Conservation (phyloP, 2,888 invertebrate species). For the Protophormia terraenovae region DNA sequence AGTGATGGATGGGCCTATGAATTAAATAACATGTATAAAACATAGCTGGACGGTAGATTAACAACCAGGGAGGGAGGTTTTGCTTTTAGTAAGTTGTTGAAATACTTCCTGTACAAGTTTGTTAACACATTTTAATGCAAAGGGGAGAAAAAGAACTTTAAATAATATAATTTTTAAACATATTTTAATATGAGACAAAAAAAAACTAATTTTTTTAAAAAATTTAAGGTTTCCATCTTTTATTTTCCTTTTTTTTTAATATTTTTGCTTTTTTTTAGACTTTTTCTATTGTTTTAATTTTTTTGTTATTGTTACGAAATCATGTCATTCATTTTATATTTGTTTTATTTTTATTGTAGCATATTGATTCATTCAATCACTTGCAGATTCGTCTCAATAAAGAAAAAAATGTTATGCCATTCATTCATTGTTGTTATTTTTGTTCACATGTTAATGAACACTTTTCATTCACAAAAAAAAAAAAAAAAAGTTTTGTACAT, state of each 20-base stretch:
- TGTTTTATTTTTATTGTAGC: constrained; percentile 23
- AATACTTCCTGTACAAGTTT: constrained; percentile 70
- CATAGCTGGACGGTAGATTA: not conserved
- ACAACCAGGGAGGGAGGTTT: constrained; percentile 23
- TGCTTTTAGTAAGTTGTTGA: constrained; percentile 46
- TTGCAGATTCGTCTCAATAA: constrained; percentile 41
- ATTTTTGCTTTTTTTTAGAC: no score
- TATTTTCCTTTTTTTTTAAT: not conserved
- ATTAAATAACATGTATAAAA: constrained; percentile 27
- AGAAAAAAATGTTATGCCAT: constrained; percentile 41
- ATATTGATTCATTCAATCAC: constrained; percentile 64
- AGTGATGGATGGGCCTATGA: constrained; percentile 75
- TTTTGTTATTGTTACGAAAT: no score
- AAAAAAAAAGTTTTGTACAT: constrained; percentile 34
- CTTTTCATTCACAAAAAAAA: constrained; percentile 21
- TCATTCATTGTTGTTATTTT: constrained; percentile 50
- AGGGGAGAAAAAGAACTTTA: not conserved
- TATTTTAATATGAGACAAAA: no score
- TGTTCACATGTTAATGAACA: constrained; percentile 72
- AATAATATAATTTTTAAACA: no score
- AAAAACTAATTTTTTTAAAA: not conserved
- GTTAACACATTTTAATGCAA: constrained; percentile 77
- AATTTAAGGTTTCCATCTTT: not conserved
- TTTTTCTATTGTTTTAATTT: no score
- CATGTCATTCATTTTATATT: constrained; percentile 20